Conservation (phyloP, 2,113 vertebrate genomes). For the Ovis aries region DNA sequence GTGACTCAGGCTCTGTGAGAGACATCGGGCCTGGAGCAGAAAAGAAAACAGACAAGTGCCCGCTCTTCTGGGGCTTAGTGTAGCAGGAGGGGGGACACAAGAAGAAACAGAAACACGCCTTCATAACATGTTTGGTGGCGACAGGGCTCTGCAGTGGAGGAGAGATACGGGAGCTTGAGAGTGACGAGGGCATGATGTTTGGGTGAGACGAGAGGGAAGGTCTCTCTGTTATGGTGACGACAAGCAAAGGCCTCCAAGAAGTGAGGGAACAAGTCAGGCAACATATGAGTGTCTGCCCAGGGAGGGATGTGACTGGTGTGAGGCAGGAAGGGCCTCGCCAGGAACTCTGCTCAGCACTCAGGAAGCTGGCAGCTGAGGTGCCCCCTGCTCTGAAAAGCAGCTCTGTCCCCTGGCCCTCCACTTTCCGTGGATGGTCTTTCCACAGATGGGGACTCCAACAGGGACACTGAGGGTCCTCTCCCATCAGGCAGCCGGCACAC, state of each 20-base stretch:
- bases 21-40: neutral
- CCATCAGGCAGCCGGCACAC: neutral
- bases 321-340: neutral
- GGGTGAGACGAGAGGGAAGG: neutral
- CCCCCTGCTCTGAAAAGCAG: neutral
- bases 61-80: neutral
- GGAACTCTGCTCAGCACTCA: too few relatives aligned
- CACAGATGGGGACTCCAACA: neutral
- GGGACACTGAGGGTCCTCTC: neutral
- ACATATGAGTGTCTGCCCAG: accelerated
- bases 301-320: neutral
- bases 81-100: neutral
- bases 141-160: neutral
- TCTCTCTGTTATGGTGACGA: neutral
- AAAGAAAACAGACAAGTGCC: neutral
- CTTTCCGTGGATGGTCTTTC: neutral
- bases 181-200: accelerated
- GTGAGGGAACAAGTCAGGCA: neutral
- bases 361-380: neutral
- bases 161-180: neutral
- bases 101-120: neutral
- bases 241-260: neutral
- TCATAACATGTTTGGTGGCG: neutral
- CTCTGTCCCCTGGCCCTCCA: neutral
- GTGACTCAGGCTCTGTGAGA: neutral